Conservation (phyloP, 2,113 vertebrate species). For the Turnix velox region DNA sequence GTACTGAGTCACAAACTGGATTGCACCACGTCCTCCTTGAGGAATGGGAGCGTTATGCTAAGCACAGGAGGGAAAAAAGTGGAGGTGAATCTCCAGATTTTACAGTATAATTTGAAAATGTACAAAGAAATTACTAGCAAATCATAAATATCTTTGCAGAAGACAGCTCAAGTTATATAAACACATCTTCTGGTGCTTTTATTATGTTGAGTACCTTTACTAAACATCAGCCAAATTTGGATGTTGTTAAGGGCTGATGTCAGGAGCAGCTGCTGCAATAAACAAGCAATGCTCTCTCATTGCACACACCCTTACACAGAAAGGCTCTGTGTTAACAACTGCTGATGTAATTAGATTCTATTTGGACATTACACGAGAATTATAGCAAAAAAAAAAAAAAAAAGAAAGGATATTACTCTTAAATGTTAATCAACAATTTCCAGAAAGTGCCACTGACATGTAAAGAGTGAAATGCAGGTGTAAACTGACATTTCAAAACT, state of each 20-base stretch:
- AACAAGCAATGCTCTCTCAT: not conserved
- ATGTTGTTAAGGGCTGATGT: not conserved
- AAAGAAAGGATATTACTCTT: not conserved
- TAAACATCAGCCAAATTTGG: not conserved
- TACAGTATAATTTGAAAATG: not conserved
- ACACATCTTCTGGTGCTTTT: not conserved
- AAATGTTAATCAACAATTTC: not conserved
- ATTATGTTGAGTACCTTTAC: not conserved
- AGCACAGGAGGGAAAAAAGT: not conserved
- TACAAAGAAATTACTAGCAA: not conserved
- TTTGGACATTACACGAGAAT: not conserved
- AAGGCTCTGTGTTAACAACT: not conserved
- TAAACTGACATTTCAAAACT: not conserved
- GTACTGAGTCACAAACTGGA: conserved; percentile 90
- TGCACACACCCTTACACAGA: not conserved
- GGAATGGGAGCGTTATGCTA: conserved; percentile 91
- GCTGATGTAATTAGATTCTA: not conserved
- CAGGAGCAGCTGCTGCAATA: not conserved
- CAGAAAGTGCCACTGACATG: not conserved
- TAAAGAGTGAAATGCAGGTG: not conserved
- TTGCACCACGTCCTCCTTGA: conserved; percentile 87
- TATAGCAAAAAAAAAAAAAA: not conserved
- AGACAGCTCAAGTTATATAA: not conserved
- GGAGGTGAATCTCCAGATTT: not conserved
- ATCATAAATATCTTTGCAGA: not conserved